Evolutionary conservation across 2,797 vertebrate species (phyloP), one percentile per base, ranked within the genome.

Genomic region (Cygnus olor): DNA sequence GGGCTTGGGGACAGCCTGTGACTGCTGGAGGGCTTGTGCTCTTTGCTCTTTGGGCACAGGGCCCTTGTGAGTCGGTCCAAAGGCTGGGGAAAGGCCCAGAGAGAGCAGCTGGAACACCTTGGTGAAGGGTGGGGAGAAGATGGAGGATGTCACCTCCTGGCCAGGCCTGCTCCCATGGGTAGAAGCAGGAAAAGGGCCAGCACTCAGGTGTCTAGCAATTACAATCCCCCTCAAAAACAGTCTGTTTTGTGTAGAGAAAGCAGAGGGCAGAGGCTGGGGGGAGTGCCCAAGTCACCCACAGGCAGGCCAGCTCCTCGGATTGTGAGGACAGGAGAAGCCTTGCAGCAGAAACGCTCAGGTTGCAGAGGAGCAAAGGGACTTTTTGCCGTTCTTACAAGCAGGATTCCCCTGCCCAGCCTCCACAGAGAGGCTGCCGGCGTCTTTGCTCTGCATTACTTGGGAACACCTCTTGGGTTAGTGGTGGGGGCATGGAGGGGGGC

Each of bases 361-460:
- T 60, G 5, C 13, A 57, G 18, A 80, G 49, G 30, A 72, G 7
- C 64, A 11, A 93, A 60, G 10, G 22, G 10, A 0, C 8, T 24
- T 58, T 69, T 22, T 73, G 25, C 32, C 25, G 10, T 60, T 88
- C 54, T 34, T 88, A 69, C 32, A 5, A 51, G 80, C 5, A 79
- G 70, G 68, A 47, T 49, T 66, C 42, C 45, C 79, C 30, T 30
- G n/a, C 56, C 45, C 1, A 0, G 6, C 77, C 19, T 63, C 65
- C 85, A 7, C 2, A 0, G 32, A 53, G 44, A 20, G 1, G 1
- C 20, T 70, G 57, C 42, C 0, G 1, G 19, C 32, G 53, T 14
- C 69, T 83, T 18, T 7, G 21, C 69, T 85, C 71, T 1, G 11
- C 11, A 1, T 32, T 13, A 8, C 11, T 71, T 61, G 42, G 83